Evolutionary conservation across 2,113 vertebrate genomes (phyloP).

Genomic region (Pantherophis guttatus): DNA sequence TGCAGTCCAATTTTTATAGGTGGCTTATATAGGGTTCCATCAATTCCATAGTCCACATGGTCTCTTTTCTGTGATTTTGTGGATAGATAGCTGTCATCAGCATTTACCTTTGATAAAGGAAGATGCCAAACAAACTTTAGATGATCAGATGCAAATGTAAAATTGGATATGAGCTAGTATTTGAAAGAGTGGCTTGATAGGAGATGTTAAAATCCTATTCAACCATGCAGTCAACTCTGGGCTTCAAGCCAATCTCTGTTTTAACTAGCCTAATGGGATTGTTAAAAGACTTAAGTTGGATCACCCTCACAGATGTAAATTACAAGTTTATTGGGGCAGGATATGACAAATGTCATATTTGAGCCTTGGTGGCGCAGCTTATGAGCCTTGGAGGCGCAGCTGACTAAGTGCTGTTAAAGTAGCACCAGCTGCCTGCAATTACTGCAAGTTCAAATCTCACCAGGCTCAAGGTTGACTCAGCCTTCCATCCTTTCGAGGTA

Average conservation of each 20-base stretch:
- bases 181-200: neutral
- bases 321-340: neutral
- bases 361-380: too few relatives aligned
- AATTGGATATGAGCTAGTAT: neutral
- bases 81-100: neutral
- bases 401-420: too few relatives aligned
- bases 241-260: neutral
- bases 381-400: too few relatives aligned
- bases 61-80: neutral
- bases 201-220: neutral
- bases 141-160: neutral
- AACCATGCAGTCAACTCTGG: neutral
- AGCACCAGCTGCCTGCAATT: too few relatives aligned
- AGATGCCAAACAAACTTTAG: neutral
- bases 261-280: neutral
- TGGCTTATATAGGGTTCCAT: neutral
- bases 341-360: neutral
- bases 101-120: neutral
- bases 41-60: neutral
- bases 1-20: neutral
- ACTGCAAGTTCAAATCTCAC: too few relatives aligned
- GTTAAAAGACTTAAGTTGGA: neutral
- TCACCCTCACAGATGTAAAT: neutral
- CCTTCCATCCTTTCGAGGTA: too few relatives aligned
- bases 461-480: too few relatives aligned